A percentile compares a stretch with the other conserved stretches of the same genome.
Conservation (phyloP, 2,113 vertebrate genomes). For the Zosterops japonicus region DNA sequence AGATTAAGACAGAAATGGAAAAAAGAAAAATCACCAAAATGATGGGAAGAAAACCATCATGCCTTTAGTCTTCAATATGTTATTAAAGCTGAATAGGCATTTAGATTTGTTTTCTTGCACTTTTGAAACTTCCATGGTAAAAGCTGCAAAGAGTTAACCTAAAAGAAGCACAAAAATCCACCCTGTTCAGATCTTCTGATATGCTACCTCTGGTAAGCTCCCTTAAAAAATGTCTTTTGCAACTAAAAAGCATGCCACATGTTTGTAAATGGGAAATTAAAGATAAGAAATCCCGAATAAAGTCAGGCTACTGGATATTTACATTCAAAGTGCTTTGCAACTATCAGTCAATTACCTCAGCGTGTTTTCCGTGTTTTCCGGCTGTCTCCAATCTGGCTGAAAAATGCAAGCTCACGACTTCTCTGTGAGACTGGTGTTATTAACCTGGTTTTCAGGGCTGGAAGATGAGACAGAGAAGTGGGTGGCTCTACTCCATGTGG, state of each 20-base stretch:
- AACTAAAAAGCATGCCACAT: not conserved
- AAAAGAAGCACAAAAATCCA: not conserved
- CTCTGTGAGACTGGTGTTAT: not conserved
- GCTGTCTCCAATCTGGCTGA: not conserved
- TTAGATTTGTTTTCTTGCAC: not conserved
- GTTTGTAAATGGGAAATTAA: conserved; percentile 21
- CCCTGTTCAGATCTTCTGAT: not conserved
- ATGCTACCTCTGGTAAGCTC: not conserved
- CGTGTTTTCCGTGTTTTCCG: not conserved
- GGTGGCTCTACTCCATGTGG: not conserved
- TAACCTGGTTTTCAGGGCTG: not conserved
- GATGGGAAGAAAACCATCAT: not conserved
- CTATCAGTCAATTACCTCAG: conserved; percentile 13
- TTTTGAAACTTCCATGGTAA: not conserved
- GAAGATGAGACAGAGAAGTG: not conserved
- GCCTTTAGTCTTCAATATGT: not conserved
- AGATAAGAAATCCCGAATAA: conserved; percentile 27
- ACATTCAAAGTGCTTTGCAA: conserved; percentile 17
- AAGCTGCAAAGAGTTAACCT: not conserved
- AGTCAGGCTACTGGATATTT: not conserved
- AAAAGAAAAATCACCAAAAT: not conserved
- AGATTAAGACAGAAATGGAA: not conserved
- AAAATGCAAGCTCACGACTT: conserved; percentile 13
- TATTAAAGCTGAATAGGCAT: not conserved
- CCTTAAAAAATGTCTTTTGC: not conserved